phyloP scores from a whole-genome alignment of 1,140 invertebrate species.

The Leptopilina boulardi region DNA sequence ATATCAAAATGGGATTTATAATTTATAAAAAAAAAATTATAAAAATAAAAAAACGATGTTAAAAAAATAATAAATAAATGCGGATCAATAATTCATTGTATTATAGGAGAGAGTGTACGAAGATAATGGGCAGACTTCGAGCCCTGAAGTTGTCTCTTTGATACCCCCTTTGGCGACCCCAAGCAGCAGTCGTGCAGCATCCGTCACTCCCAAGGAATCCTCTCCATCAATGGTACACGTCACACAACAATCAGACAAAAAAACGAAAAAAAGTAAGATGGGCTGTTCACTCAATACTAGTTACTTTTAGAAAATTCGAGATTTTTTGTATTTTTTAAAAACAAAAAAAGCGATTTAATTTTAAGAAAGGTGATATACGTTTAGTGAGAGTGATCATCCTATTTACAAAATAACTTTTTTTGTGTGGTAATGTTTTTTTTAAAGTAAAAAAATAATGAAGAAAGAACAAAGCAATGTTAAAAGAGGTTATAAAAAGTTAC shows the following conservation, averaged over 20 bases:
- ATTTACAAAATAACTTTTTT: too few relatives aligned
- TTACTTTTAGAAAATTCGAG: too few relatives aligned
- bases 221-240: conserved; percentile 62
- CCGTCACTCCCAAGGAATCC: conserved; percentile 63
- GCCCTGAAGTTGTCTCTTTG: conserved; percentile 71
- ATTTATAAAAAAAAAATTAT: conserved; percentile 37
- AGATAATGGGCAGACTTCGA: conserved; percentile 70
- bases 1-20: not conserved
- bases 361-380: too few relatives aligned
- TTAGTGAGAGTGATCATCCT: too few relatives aligned
- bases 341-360: too few relatives aligned
- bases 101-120: conserved; percentile 74
- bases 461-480: too few relatives aligned
- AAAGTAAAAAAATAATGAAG: too few relatives aligned
- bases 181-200: conserved; percentile 66
- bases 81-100: conserved; percentile 68
- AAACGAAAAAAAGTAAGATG: conserved; percentile 40
- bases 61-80: conserved; percentile 49
- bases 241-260: conserved; percentile 52
- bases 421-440: too few relatives aligned
- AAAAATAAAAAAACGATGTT: conserved; percentile 39
- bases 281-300: too few relatives aligned
- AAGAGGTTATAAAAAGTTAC: too few relatives aligned
- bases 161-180: conserved; percentile 70
- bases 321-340: too few relatives aligned